Conservation (phyloP, 2,113 vertebrate genomes). For the Pseudopipra pipra region DNA sequence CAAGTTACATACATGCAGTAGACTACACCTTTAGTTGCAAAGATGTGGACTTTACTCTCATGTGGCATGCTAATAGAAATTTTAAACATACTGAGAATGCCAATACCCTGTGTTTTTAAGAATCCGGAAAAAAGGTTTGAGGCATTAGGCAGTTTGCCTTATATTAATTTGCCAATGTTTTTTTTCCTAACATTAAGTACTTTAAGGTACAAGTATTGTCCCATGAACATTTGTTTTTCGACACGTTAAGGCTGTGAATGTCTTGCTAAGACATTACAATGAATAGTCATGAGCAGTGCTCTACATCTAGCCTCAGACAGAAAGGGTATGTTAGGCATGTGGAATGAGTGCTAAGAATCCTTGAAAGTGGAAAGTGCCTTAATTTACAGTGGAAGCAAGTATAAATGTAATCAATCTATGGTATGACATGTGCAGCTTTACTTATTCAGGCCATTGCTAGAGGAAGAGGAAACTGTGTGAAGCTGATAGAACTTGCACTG, state of each 20-base stretch:
- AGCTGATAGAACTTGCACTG: background rate
- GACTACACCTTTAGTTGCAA: background rate
- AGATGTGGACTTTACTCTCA: background rate
- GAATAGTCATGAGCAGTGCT: background rate
- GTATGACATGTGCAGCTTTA: background rate
- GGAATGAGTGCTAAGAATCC: background rate
- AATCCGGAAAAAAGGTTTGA: background rate
- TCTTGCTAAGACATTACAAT: background rate
- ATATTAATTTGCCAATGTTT: background rate
- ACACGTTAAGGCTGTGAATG: background rate
- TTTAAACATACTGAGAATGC: background rate
- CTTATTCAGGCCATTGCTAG: background rate
- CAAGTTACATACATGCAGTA: background rate
- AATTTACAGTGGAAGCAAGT: background rate
- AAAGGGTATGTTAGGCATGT: background rate
- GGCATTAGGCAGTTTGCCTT: background rate
- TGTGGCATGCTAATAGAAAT: background rate
- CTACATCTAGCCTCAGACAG: background rate
- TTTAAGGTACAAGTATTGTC: background rate
- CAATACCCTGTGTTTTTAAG: background rate
- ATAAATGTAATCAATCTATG: fast-evolving
- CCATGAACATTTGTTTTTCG: background rate
- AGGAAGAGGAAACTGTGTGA: background rate
- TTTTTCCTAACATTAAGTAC: background rate
- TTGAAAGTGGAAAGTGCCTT: background rate